These are phyloP conservation scores for Spinus olivaceus DNA, from an alignment of 2,797 vertebrate species.

Conservation along the genomic window DNA sequence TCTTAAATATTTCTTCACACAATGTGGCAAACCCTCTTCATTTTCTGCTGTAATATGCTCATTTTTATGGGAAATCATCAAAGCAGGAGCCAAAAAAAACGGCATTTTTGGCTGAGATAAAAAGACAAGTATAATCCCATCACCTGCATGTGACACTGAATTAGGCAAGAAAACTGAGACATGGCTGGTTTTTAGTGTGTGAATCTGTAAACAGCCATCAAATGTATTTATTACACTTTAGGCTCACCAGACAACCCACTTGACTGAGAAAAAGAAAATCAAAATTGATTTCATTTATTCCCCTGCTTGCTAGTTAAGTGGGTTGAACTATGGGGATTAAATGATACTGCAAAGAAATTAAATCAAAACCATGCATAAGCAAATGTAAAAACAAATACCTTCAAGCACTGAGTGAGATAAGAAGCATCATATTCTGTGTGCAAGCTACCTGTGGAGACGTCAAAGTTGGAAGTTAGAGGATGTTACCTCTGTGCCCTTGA, in stretches of 20 bases:
- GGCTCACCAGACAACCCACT: slow-evolving; percentile 5
- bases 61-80: neutral
- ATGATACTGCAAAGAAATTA: slow-evolving; percentile 15
- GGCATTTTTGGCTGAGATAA: neutral
- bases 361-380: slow-evolving; percentile 1
- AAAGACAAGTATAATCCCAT: neutral
- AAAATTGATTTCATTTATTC: slow-evolving; percentile 42
- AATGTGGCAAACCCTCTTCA: neutral
- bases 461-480: neutral
- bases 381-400: slow-evolving; percentile 12
- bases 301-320: neutral
- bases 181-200: neutral
- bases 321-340: slow-evolving; percentile 11
- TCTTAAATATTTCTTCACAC: neutral
- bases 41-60: neutral
- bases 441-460: neutral
- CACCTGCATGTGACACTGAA: neutral
- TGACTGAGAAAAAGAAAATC: neutral
- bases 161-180: neutral
- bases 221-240: slow-evolving; percentile 38
- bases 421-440: neutral
- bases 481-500: neutral
- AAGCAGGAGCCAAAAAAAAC: neutral
- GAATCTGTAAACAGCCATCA: slow-evolving; percentile 20
- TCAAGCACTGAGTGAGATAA: neutral